phyloP scores from a whole-genome alignment of 2,888 invertebrate species.

The Subacronicta megacephala region DNA sequence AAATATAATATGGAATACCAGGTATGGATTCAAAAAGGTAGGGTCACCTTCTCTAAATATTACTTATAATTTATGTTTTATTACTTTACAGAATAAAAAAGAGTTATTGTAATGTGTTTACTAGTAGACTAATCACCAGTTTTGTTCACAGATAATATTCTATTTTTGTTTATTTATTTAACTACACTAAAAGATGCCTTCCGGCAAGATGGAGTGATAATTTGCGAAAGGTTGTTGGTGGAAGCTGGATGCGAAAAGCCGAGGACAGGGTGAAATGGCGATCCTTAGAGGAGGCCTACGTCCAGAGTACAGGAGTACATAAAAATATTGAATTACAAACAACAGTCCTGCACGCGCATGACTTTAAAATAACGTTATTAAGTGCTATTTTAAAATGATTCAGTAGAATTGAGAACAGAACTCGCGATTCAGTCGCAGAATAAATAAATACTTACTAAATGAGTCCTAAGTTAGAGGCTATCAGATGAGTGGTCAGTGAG shows the following conservation, averaged over 20 bases:
- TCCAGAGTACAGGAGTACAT: too few relatives aligned
- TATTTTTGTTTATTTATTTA: too few relatives aligned
- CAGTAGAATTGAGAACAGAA: conserved; percentile 28
- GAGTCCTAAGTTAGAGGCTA: conserved; percentile 27
- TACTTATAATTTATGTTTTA: background rate
- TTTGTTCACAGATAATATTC: background rate
- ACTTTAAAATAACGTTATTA: conserved; percentile 13
- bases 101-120: background rate
- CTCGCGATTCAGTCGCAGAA: conserved; percentile 30
- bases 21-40: conserved; percentile 2
- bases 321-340: too few relatives aligned
- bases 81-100: background rate
- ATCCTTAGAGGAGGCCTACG: too few relatives aligned
- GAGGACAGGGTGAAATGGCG: too few relatives aligned
- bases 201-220: too few relatives aligned
- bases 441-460: conserved; percentile 32
- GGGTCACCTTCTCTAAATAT: conserved; percentile 1
- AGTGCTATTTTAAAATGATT: conserved; percentile 11
- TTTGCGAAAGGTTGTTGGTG: too few relatives aligned
- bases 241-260: too few relatives aligned
- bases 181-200: too few relatives aligned
- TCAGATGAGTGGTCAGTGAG: conserved; percentile 52
- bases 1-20: conserved; percentile 22
- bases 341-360: background rate
- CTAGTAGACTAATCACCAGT: background rate